Conservation (phyloP, 2,888 invertebrate genomes). For the Caenorhabditis angaria region DNA sequence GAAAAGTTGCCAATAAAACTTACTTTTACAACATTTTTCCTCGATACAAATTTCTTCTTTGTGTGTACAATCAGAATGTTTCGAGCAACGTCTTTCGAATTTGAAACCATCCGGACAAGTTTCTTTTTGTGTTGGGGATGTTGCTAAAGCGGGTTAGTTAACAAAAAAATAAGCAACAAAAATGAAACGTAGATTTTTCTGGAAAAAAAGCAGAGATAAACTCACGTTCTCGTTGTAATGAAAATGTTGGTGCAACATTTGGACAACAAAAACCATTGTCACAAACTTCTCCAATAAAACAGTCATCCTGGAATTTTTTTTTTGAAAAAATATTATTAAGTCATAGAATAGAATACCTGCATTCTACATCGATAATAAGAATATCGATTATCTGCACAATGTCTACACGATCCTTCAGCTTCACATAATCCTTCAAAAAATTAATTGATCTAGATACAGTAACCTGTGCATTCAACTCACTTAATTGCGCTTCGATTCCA, state of each 20-base stretch:
- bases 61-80: conserved; percentile 35
- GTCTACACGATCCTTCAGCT: conserved; percentile 52
- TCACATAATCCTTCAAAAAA: conserved; percentile 52
- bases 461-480: conserved; percentile 14
- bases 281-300: conserved; percentile 55
- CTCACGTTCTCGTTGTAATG: conserved; percentile 46
- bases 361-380: conserved; percentile 55
- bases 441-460: not conserved
- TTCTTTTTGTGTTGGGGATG: conserved; percentile 33
- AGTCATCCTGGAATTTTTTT: conserved; percentile 43
- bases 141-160: conserved; percentile 6
- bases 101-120: conserved; percentile 49
- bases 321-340: not conserved
- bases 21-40: conserved; percentile 54
- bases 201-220: conserved; percentile 4
- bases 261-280: conserved; percentile 61
- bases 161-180: conserved; percentile 5
- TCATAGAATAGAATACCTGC: conserved; percentile 23
- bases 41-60: conserved; percentile 38
- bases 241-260: conserved; percentile 33
- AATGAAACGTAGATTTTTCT: not conserved
- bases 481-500: conserved; percentile 21
- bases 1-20: conserved; percentile 27
- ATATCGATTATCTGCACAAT: conserved; percentile 55
- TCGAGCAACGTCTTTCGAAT: conserved; percentile 30